Base-by-base conservation (phyloP, 2,888 invertebrate species). In the Drosophila buzzatii region DNA sequence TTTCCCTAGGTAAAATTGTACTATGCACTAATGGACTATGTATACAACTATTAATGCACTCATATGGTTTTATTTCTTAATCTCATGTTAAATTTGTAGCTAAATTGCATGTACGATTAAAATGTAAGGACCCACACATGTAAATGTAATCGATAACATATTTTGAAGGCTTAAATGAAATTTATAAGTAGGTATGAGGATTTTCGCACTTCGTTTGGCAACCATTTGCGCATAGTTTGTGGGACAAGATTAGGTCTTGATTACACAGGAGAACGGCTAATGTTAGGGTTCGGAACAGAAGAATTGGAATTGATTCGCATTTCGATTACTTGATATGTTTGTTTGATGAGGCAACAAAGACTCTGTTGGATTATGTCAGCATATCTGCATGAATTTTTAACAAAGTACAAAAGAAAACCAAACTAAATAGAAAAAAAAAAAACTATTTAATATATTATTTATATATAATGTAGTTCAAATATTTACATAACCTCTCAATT, bases 331-430 rank as follows among this genome's bases (percentile, higher is more conserved):
- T 66, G 57, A 68, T 71, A 55, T 76, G 61, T 73, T 70, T 73
- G 58, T 71, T 73, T 81, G 44, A 55, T 52, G 62, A 73, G 62
- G 66, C 53, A 72, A 66, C 51, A 70, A 70, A 73, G 73, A 85
- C 79, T 86, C 79, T 82, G 84, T 85, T 85, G 89, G 87, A 85
- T 77, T 73, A 85, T 87, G 89, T 78, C 84, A 64, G 89, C 86
- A 85, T 85, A 89, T 85, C 84, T 85, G 89, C 84, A 72, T 81
- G 82, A 89, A 86, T 86, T 89, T 89, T 89, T 89, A 85, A 82
- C 89, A 86, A 84, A 89, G 89, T 89, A 85, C 89, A 89, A 85
- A 87, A 49, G 45, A 57, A 39, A 67, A 12, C 37, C 2, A 27
- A 53, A 53, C 51, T 55, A 37, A 14, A 35, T 3, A 35, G 4